Evolutionary conservation across 2,888 invertebrate species (phyloP), one percentile per base, ranked within the genome.

Genomic region (Harpalus rufipes): DNA sequence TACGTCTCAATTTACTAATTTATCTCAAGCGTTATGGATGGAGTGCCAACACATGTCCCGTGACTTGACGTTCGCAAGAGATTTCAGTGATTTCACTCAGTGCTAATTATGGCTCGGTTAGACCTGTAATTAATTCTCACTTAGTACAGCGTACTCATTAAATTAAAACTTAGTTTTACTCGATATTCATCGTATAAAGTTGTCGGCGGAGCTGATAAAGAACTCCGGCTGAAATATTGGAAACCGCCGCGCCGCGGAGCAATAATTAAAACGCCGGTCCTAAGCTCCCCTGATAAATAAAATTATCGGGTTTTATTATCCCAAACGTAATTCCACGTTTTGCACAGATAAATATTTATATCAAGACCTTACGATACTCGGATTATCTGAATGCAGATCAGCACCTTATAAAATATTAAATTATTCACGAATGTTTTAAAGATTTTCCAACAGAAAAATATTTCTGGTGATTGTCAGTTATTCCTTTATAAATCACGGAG

Each of bases 111-210:
- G 7, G 56, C 58, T 58, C 25, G 72, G 81, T 32, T 72, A 72
- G 32, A 68, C 68, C 72, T 81, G 58, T 81, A 81, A 81, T 81
- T 81, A 81, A 81, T 81, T 81, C 58, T 81, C 68, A 81, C 65
- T 81, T 81, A 81, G 72, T 32, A 56, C 7, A 14, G 10, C 44
- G 21, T 8, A 51, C 21, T 81, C 81, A 81, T 81, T 81, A 81
- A 68, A 81, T 81, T 81, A 81, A 68, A 81, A 81, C 81, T 81
- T 81, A 72, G 72, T 81, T 65, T 65, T 63, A 18, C 63, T 68
- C 81, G 65, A 81, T 81, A 81, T 44, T 81, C 81, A 81, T 81
- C 51, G 16, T 74, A 74, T 74, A 74, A 74, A 81, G 59, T 78
- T 78, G 78, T 10, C 72, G 14, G 39, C 59, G 25, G 39, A 14